These are phyloP conservation scores for Carapus acus DNA, from an alignment of 2,797 vertebrate species.

Conservation along the genomic window DNA sequence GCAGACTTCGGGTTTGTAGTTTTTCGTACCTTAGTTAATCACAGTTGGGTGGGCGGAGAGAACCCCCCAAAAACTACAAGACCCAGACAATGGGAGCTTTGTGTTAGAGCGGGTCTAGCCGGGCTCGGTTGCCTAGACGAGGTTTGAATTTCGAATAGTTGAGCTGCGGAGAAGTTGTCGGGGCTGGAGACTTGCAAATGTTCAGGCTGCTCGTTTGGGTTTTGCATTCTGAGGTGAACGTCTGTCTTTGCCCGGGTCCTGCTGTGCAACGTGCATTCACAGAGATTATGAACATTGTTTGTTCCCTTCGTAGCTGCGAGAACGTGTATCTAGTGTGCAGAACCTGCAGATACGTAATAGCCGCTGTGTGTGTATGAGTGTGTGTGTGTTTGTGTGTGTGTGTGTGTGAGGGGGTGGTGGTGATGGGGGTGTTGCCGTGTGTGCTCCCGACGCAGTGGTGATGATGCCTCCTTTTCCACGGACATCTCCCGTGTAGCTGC, in stretches of 20 bases:
- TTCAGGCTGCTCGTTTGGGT: slow-evolving; percentile 6
- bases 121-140: slow-evolving; percentile 61
- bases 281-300: slow-evolving; percentile 9
- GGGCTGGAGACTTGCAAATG: slow-evolving; percentile 28
- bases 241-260: not conserved
- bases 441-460: slow-evolving; percentile 24
- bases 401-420: too few relatives aligned
- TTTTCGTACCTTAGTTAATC: slow-evolving; percentile 60
- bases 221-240: not conserved
- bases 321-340: slow-evolving; percentile 23
- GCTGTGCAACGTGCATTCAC: slow-evolving; percentile 49
- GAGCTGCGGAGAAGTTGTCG: slow-evolving; percentile 62
- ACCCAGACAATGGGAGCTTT: slow-evolving; percentile 73
- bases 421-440: slow-evolving; percentile 27
- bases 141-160: slow-evolving; percentile 68
- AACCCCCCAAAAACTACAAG: slow-evolving; percentile 66
- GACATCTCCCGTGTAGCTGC: slow-evolving; percentile 32
- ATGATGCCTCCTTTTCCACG: slow-evolving; percentile 46
- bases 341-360: slow-evolving; percentile 23
- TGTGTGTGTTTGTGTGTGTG: too few relatives aligned
- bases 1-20: slow-evolving; percentile 66
- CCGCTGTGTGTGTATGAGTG: not conserved
- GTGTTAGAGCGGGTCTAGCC: slow-evolving; percentile 57
- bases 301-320: slow-evolving; percentile 33
- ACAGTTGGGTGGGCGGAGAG: slow-evolving; percentile 41